These are phyloP conservation scores for Heliconius erato DNA, from an alignment of 2,888 invertebrate species.

Conservation along the genomic window DNA sequence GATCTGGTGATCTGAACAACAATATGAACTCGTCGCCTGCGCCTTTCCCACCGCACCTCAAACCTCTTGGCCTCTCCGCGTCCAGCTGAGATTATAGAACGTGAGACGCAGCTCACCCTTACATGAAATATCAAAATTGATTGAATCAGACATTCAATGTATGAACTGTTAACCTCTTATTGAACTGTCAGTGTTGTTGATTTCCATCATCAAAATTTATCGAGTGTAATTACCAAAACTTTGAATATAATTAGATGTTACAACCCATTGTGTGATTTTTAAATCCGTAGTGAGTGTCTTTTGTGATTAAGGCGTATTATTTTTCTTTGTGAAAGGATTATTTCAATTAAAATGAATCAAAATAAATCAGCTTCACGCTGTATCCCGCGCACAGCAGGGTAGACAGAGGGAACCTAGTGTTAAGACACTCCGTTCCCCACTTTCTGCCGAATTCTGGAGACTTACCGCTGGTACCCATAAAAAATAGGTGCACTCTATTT, in stretches of 20 bases:
- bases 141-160: slow-evolving; percentile 41
- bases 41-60: slow-evolving; percentile 84
- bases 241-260: background rate
- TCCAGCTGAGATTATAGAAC: slow-evolving; percentile 87
- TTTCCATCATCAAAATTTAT: slow-evolving; percentile 6
- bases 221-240: slow-evolving; percentile 8
- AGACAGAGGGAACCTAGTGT: no score
- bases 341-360: background rate
- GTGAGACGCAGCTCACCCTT: slow-evolving; percentile 80
- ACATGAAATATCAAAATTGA: slow-evolving; percentile 80
- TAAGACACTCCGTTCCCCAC: no score
- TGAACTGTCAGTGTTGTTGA: slow-evolving; percentile 27
- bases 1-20: slow-evolving; percentile 88
- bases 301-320: background rate
- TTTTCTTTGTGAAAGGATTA: background rate
- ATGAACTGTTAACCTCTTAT: slow-evolving; percentile 29
- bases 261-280: slow-evolving; percentile 15
- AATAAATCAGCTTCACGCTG: no score
- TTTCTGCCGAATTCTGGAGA: no score
- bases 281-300: slow-evolving; percentile 15
- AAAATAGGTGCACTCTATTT: background rate
- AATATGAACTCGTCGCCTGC: slow-evolving; percentile 87
- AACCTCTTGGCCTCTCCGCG: slow-evolving; percentile 87
- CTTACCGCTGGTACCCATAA: background rate
- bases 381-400: no score